These are phyloP conservation scores for Phrynosoma blainvillii DNA, from an alignment of 2,113 vertebrate genomes.

Conservation along the genomic window DNA sequence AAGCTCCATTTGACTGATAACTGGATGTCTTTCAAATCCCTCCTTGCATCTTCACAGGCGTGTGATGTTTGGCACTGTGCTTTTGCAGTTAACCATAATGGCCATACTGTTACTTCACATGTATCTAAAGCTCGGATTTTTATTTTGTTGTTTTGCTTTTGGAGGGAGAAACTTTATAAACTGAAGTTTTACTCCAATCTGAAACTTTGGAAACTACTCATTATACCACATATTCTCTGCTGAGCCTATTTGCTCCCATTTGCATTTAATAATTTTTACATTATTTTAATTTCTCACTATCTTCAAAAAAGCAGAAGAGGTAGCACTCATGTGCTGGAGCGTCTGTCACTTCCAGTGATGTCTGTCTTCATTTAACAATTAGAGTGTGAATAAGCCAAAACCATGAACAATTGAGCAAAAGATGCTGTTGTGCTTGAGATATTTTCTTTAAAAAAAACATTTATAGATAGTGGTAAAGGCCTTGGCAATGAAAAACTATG, in stretches of 20 bases:
- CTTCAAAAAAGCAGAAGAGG: constrained; percentile 65
- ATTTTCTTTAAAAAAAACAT: constrained; percentile 56
- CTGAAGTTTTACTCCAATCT: constrained; percentile 44
- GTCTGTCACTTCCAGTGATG: constrained; percentile 30
- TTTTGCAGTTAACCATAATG: constrained; percentile 50
- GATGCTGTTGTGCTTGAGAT: constrained; percentile 55
- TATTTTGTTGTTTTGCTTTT: constrained; percentile 35
- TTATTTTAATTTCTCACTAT: constrained; percentile 65
- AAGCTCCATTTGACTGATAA: constrained; percentile 48
- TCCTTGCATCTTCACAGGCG: constrained; percentile 44
- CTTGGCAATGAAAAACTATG: constrained; percentile 57
- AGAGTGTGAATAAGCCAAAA: constrained; percentile 59
- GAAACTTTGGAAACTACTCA: constrained; percentile 30
- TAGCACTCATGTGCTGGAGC: constrained; percentile 36
- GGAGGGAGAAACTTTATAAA: constrained; percentile 40
- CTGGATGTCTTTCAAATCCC: constrained; percentile 60
- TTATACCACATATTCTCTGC: constrained; percentile 45
- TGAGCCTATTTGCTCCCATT: constrained; percentile 48
- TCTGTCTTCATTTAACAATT: constrained; percentile 59
- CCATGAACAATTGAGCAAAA: constrained; percentile 54
- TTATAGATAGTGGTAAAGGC: constrained; percentile 60
- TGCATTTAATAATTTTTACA: constrained; percentile 51
- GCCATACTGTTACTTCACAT: constrained; percentile 49
- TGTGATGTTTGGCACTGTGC: constrained; percentile 43
- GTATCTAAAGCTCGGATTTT: constrained; percentile 46